phyloP scores from a whole-genome alignment of 1,140 invertebrate genomes.

The Cherax destructor region DNA sequence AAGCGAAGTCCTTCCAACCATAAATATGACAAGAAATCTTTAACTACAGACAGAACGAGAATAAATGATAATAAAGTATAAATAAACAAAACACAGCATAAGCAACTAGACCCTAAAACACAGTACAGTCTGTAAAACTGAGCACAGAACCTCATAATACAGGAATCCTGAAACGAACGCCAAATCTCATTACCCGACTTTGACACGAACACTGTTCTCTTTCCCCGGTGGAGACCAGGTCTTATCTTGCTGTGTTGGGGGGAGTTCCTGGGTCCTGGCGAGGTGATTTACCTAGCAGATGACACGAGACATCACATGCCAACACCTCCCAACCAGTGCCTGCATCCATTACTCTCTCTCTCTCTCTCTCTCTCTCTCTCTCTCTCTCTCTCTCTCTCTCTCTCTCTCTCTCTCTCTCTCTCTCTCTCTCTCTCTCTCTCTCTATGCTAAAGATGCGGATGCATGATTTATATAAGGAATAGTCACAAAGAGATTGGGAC shows the following conservation, averaged over 20 bases:
- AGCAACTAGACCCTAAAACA: too few relatives aligned
- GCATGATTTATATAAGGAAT: too few relatives aligned
- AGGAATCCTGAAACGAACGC: not conserved
- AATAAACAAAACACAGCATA: too few relatives aligned
- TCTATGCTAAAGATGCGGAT: too few relatives aligned
- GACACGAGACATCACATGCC: not conserved
- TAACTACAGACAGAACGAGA: too few relatives aligned
- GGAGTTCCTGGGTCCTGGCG: not conserved
- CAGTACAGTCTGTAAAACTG: not conserved
- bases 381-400: constrained; percentile 1
- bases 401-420: constrained; percentile 23
- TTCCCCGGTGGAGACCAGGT: not conserved
- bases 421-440: too few relatives aligned
- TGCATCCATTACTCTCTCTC: not conserved
- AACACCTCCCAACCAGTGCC: not conserved
- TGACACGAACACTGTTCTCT: not conserved
- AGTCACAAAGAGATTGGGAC: too few relatives aligned
- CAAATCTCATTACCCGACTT: not conserved
- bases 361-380: constrained; percentile 9
- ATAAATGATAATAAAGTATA: too few relatives aligned
- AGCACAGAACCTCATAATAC: not conserved
- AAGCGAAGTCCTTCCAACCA: too few relatives aligned
- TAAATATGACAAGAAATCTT: too few relatives aligned
- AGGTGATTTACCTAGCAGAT: not conserved
- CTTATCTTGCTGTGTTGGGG: not conserved